Base-by-base conservation (phyloP, 2,797 vertebrate species). In the Choloepus didactylus region DNA sequence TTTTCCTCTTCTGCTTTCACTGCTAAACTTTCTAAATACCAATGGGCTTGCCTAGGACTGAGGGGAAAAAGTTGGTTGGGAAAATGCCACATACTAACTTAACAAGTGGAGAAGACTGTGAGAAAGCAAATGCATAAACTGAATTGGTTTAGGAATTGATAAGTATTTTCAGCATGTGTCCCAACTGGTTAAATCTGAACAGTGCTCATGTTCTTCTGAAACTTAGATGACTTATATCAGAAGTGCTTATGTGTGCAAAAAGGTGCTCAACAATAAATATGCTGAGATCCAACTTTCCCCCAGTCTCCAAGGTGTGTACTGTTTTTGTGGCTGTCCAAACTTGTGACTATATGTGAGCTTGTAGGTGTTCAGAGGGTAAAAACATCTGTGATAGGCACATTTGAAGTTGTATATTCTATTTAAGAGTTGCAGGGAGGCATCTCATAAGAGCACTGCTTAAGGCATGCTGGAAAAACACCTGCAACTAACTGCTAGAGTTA, bases 1-100 rank as follows among this genome's bases (percentile, higher is more conserved):
- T 75, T 75, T 51, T n/a, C n/a, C 27, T 82, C 15, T 90, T 89
- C 18, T 19, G n/a, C 35, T 19, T 79, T 46, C 2, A 41, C 6
- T 64, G 9, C 46, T 60, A 66, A 87, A 66, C 60, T 90, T 95
- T 88, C 54, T 66, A 67, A 85, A 35, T 18, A 80, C 67, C 19
- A 86, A 21, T 62, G 64, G 69, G 4, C 38, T 86, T 89, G 66
- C 29, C 31, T 35, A 85, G 14, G 8, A 77, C 62, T 60, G n/a
- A 95, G 46, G 29, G 82, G 31, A 94, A 64, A 67, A 44, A 19
- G 77, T 31, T 72, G 83, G 38, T 19, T 89, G 38, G 87, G 59
- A 92, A 97, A 87, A 38, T 49, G 31, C 15, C 60, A 88, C 25
- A 76, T 6, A 66, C 2, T 70, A 27, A 29, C 54, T 44, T 51